Evolutionary conservation across 1,140 invertebrate genomes (phyloP).

Genomic region (Argopecten irradians): DNA sequence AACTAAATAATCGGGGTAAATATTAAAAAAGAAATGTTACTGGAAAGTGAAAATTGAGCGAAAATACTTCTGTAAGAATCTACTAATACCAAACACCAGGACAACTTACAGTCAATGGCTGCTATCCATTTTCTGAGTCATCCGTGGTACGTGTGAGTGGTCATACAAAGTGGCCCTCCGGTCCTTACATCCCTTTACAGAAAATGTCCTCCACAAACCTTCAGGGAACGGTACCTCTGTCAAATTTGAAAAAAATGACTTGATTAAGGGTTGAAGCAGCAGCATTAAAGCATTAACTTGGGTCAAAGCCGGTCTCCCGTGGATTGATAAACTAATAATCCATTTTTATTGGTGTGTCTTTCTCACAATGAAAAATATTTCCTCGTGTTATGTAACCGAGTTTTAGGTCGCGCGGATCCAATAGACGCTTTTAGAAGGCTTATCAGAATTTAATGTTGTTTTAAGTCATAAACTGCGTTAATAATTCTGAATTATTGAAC

Average conservation of each 20-base stretch:
- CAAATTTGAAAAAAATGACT: constrained; percentile 18
- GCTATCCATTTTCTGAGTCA: neutral
- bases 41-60: too few relatives aligned
- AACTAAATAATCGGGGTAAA: too few relatives aligned
- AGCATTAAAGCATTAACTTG: neutral
- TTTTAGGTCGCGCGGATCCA: neutral
- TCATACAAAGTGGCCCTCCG: neutral
- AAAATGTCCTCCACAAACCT: neutral
- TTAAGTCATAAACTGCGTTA: neutral
- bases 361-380: constrained; percentile 19
- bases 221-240: neutral
- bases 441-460: constrained; percentile 1
- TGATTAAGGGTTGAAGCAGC: constrained; percentile 1
- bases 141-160: neutral
- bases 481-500: constrained; percentile 18
- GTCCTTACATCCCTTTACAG: neutral
- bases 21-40: too few relatives aligned
- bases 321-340: constrained; percentile 3
- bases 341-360: neutral
- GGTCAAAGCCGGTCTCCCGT: neutral
- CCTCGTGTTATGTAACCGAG: neutral
- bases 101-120: too few relatives aligned
- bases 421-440: neutral
- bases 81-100: too few relatives aligned
- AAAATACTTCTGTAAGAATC: too few relatives aligned